Base-by-base conservation (phyloP, 1,140 invertebrate species). In the Trachymyrmex cornetzi region DNA sequence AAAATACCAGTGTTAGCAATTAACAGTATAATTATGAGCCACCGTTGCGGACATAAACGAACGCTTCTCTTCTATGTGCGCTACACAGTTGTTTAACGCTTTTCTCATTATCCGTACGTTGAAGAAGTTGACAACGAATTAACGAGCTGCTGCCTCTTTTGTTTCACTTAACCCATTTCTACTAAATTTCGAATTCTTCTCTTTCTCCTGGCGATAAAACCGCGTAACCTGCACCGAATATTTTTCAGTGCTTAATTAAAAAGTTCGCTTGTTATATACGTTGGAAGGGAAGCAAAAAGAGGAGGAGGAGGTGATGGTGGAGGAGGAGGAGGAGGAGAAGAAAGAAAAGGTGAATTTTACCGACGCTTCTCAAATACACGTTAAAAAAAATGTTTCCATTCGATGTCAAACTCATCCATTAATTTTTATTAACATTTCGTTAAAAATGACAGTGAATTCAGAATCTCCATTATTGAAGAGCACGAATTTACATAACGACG, bases 81-180 rank as follows among this genome's bases (percentile, higher is more conserved):
- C 55, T 48, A 50, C n/a, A 75, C n/a, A 75, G 48, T 84, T 74
- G 53, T 74, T 84, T 75, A 84, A 84, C 57, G 55, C 19, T 74
- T 75, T 74, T 74, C 80, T 75, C 80, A 74, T 84, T 74, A 74
- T 63, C 2, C 38, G 38, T 74, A 19, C 16, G 67, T 84, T 74
- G 69, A 84, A 84, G 69, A 75, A 74, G 55, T 75, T 75, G 80
- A 84, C 27, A 63, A 84, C 55, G 19, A 30, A 24, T 84, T 61
- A 74, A 74, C 55, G 69, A 48, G 66, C 67, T 74, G 67, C 67
- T 82, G 38, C 34, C 53, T 19, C 67, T 74, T 75, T 74, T 84
- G 27, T 84, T 84, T 84, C 14, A 84, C 80, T 84, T 84, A 74
- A 61, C 24, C 55, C 24, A 61, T 61, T 84, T 84, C n/a, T 38